Percentiles rank a stretch among this genome's conserved stretches.
Conservation (phyloP, 2,888 invertebrate species). For the Cephus sareptanus region DNA sequence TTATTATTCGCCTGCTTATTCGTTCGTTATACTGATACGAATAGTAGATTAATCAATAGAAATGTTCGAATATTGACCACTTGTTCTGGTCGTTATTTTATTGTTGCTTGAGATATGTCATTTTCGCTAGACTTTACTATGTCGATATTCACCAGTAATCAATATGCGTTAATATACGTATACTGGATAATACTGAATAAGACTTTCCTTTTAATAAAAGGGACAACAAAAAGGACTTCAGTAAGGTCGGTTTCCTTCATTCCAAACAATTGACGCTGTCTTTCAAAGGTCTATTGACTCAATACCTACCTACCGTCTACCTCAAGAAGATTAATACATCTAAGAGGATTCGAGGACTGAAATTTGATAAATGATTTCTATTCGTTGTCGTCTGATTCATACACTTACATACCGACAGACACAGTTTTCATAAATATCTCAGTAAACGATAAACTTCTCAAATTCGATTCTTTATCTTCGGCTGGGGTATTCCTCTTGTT, state of each 20-base stretch:
- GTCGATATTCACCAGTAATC: not conserved
- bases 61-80: not conserved
- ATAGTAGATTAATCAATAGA: not conserved
- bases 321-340: constrained; percentile 15
- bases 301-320: constrained; percentile 1
- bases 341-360: constrained; percentile 2
- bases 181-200: not conserved
- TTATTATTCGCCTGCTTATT: too few relatives aligned
- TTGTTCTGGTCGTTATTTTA: not conserved
- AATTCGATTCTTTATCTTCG: not conserved
- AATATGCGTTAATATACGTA: not conserved
- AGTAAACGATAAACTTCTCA: not conserved
- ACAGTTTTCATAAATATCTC: not conserved
- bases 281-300: constrained; percentile 1
- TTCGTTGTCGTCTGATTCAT: not conserved
- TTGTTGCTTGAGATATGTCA: not conserved
- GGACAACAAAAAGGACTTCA: not conserved
- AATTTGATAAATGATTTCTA: constrained; percentile 10
- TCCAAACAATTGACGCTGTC: not conserved
- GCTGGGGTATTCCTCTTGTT: not conserved
- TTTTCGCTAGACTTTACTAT: not conserved
- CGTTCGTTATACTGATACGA: not conserved
- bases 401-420: not conserved
- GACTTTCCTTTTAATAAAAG: not conserved
- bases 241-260: not conserved